A percentile compares a stretch with the other conserved stretches of the same genome.
These are phyloP conservation scores for Athetis lepigone DNA, from an alignment of 2,888 invertebrate genomes.

Conservation along the genomic window DNA sequence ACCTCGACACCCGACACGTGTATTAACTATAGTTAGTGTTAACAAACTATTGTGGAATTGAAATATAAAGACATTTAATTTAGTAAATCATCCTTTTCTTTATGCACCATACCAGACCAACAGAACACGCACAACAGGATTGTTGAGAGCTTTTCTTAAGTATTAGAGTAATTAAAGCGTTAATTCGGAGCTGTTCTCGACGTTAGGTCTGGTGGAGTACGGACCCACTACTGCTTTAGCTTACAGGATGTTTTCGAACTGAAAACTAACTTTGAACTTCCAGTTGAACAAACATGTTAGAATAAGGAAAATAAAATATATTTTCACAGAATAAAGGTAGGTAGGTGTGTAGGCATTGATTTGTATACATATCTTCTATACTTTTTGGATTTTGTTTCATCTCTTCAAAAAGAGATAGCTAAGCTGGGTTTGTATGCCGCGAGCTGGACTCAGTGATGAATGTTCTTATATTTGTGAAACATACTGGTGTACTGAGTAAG, in stretches of 20 bases:
- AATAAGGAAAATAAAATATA: too few species aligned
- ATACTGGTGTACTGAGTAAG: constrained; percentile 5
- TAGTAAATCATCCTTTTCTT: too few species aligned
- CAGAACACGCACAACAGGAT: too few species aligned
- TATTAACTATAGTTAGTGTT: too few species aligned
- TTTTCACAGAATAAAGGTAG: neutral
- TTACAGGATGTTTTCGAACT: constrained; percentile 9
- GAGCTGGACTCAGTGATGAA: constrained; percentile 36
- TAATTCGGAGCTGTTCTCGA: constrained; percentile 35
- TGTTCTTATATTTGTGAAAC: constrained; percentile 39
- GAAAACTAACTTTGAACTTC: constrained; percentile 12
- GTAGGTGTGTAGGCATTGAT: too few species aligned
- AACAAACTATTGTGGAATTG: too few species aligned
- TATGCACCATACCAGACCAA: too few species aligned
- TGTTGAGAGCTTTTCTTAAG: constrained; percentile 39
- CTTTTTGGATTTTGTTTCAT: too few species aligned
- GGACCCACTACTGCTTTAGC: constrained; percentile 21
- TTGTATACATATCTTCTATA: too few species aligned
- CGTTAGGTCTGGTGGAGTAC: constrained; percentile 32
- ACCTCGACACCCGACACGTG: too few species aligned
- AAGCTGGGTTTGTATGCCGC: constrained; percentile 11
- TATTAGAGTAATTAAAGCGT: constrained; percentile 49
- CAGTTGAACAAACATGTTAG: neutral
- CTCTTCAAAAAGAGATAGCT: too few species aligned
- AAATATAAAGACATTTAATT: too few species aligned